These are phyloP conservation scores for Eptesicus fuscus DNA, from an alignment of 2,113 vertebrate species.

Conservation along the genomic window DNA sequence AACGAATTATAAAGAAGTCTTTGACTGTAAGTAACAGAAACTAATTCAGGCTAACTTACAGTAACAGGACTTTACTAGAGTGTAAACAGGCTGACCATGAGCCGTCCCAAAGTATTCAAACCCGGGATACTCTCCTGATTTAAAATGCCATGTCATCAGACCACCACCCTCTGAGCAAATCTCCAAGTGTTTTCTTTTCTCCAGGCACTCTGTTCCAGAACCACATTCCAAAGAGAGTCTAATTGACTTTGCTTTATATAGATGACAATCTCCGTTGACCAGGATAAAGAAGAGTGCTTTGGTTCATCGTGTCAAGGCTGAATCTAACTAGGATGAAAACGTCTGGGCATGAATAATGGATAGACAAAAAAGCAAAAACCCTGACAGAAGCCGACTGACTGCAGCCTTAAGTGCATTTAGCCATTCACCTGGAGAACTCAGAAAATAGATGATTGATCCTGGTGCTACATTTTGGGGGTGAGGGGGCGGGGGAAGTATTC, in stretches of 20 bases:
- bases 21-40: neutral
- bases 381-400: too few species aligned
- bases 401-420: neutral
- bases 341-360: neutral
- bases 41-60: neutral
- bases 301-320: neutral
- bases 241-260: neutral
- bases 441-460: neutral
- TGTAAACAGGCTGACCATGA: neutral
- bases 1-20: neutral
- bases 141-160: neutral
- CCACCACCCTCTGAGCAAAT: neutral
- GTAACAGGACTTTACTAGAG: neutral
- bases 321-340: neutral
- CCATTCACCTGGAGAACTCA: neutral
- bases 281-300: neutral
- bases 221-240: neutral
- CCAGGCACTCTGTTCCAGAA: neutral
- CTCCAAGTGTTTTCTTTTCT: neutral
- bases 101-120: neutral
- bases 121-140: neutral
- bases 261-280: fast-evolving
- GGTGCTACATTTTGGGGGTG: neutral
- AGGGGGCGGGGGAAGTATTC: neutral
- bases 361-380: neutral